Evolutionary conservation across 1,140 invertebrate species (phyloP), one percentile per base, ranked within the genome.

Genomic region (Heterodera schachtii): DNA sequence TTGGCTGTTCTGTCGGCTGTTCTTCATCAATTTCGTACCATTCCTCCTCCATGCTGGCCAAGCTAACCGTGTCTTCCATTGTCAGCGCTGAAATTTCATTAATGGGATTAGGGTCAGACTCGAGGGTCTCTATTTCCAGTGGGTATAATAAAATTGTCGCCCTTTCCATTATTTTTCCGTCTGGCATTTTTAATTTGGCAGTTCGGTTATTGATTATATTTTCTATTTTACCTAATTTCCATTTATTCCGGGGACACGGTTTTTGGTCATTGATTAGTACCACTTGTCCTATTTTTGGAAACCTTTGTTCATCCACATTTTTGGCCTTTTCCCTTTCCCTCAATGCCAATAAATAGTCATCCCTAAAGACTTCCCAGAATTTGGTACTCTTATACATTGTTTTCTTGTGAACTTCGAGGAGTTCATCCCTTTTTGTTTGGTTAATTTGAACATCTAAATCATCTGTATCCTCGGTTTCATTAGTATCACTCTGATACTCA

Each of bases 81-180:
- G n/a, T n/a, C n/a, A n/a, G n/a, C n/a, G n/a, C n/a, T n/a, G n/a
- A n/a, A n/a, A n/a, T n/a, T n/a, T n/a, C n/a, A n/a, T n/a, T n/a
- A n/a, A n/a, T n/a, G n/a, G n/a, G n/a, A n/a, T n/a, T n/a, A n/a
- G n/a, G n/a, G n/a, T n/a, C n/a, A n/a, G n/a, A n/a, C n/a, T n/a
- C n/a, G n/a, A n/a, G 49, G 81, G 52, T 69, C 84, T 49, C 47
- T 49, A 73, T 73, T 73, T 73, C 70, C n/a, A 73, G n/a, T 4
- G 70, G 70, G n/a, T 3, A 73, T 16, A 73, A 5, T 13, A 16
- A 13, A 13, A 16, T 73, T 13, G 13, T 73, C 13, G 70, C 9
- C 11, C 70, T 2, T 4, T 73, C 70, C 16, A 16, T 16, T 4
- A 13, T n/a, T n/a, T 73, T 73, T 44, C 47, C 47, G 5, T 47